phyloP scores from a whole-genome alignment of 2,113 vertebrate species.

The Hemicordylus capensis region DNA sequence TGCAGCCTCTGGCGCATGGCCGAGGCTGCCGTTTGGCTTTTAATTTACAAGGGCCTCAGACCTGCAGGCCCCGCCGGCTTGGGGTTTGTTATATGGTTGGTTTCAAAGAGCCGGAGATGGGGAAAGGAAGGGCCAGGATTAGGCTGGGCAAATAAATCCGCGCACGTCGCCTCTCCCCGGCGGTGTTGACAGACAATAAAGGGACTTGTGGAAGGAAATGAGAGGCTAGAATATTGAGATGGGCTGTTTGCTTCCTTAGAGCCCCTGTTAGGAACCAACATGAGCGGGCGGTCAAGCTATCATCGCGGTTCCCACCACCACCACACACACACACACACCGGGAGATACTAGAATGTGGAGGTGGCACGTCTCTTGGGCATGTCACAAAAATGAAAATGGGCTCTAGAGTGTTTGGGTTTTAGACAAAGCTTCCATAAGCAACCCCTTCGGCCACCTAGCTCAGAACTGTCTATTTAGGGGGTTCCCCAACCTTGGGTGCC shows the following conservation, averaged over 20 bases:
- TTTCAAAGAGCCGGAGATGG: constrained; percentile 25
- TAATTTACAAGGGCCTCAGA: constrained; percentile 35
- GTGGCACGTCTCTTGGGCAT: too few species aligned
- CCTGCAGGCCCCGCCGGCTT: constrained; percentile 4
- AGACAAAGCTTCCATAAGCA: too few species aligned
- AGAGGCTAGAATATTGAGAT: neutral
- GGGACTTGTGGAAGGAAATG: constrained; percentile 7
- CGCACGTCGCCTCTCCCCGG: neutral
- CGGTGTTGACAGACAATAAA: constrained; percentile 22
- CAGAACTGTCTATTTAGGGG: too few species aligned
- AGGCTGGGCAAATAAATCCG: constrained; percentile 8
- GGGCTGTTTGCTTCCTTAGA: neutral
- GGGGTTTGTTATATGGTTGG: constrained; percentile 26
- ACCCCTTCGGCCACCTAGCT: too few species aligned
- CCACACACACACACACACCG: too few species aligned
- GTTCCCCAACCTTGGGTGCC: too few species aligned
- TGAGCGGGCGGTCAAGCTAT: neutral
- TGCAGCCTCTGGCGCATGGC: constrained; percentile 18
- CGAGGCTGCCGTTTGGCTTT: constrained; percentile 27
- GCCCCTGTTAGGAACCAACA: neutral
- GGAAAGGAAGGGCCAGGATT: constrained; percentile 18
- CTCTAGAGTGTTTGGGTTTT: neutral
- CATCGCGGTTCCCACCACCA: neutral
- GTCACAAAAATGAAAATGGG: neutral
- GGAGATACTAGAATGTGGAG: neutral